Evolutionary conservation across 2,888 invertebrate genomes (phyloP), one percentile per base, ranked within the genome.

Genomic region (Andrena marginata): DNA sequence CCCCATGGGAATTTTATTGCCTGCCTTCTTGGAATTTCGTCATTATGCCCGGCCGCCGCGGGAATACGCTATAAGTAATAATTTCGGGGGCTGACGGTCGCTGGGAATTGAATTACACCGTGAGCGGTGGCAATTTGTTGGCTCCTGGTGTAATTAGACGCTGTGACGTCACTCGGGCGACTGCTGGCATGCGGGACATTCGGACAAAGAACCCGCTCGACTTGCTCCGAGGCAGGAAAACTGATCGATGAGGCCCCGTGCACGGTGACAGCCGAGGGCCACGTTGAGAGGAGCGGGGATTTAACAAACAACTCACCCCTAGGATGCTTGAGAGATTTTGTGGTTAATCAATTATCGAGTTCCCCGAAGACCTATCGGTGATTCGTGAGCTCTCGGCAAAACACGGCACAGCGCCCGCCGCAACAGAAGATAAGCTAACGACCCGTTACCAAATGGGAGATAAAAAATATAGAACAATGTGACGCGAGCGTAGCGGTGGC

Each of bases 21-120:
- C 56, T 1, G 72, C 1, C 82, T 86, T 88, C 84, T 74, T 33
- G 80, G 86, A 87, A 85, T 87, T 69, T 69, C 75, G 56, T 42
- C 71, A 59, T 85, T 74, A 65, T 29, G 31, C 20, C 33, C 68
- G 60, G 33, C 51, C 68, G 69, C 71, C 63, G 63, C 75, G 20
- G 80, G 77, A 77, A 78, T 64, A 74, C 54, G 42, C 13, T 77
- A n/a, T 60, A 60, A 71, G 59, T 70, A 77, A 85, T 74, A 82
- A 85, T 86, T 84, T 80, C 70, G 82, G 72, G 51, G 63, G 20
- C 29, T 42, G 78, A 31, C 77, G 81, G 54, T 78, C 77, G 72
- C 73, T 35, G 67, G 7, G 84, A 85, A 85, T 87, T 78, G 65
- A 87, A 84, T 87, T 85, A 85, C 72, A 56, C 74, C 62, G 75